Base-by-base conservation (phyloP, 2,113 vertebrate genomes). In the Sturnus vulgaris region DNA sequence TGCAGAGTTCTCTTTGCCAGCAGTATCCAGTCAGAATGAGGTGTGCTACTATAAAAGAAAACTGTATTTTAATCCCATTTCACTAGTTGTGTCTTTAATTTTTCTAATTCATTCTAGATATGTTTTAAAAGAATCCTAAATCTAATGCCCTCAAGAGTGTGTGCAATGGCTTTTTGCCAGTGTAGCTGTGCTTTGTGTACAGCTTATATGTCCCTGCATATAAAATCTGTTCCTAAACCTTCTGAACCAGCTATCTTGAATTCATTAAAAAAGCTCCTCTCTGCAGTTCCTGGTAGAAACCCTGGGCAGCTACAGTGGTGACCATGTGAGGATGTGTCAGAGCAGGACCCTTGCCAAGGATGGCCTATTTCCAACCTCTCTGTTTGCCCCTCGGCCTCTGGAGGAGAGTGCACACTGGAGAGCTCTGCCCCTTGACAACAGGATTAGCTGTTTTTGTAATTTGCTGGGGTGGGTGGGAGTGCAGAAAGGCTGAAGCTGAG, bases 321-420 rank as follows among this genome's bases (percentile, higher is more conserved):
- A 73, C 71, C 71, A 27, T 46, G 52, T 94, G 85, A 94, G 90
- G 69, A 95, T 92, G 80, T 82, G 83, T 94, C 90, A 92, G 72
- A 88, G n/a, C 3, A 0, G 59, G 66, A 31, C 49, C n/a, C 9
- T 68, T 76, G 80, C 95, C 92, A 88, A 86, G 65, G 30, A 52
- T 97, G 81, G 56, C 60, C 56, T 71, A 22, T 19, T 81, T 61
- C 80, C 69, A 55, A 68, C 11, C n/a, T 28, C 47, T 35, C 27
- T n/a, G 47, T 30, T 68, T 84, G 55, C 52, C 75, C 46, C 10
- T 42, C 2, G 0, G 27, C 37, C 78, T n/a, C 93, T 27, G 59
- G 52, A 86, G 68, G 24, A 75, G 55, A 55, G 39, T 53, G 25
- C 2, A 1, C 39, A 1, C 13, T 66, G 59, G 63, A 44, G 57